Evolutionary conservation across 2,888 invertebrate species (phyloP).

Genomic region (Orgyia antiqua): DNA sequence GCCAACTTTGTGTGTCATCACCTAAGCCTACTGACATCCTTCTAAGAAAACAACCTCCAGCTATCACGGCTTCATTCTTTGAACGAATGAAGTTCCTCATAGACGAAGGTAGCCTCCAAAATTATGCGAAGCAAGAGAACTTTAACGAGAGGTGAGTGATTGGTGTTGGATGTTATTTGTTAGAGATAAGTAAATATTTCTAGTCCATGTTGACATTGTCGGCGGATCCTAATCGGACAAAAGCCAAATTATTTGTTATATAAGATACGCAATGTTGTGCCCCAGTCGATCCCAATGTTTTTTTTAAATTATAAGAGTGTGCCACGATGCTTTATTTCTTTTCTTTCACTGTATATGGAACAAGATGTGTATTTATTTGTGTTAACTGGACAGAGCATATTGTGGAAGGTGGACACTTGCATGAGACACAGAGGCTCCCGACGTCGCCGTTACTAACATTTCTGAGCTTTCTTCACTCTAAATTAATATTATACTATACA

Average conservation of each 20-base stretch:
- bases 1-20: constrained; percentile 94
- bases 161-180: constrained; percentile 58
- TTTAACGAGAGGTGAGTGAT: constrained; percentile 97
- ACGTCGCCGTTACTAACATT: constrained; percentile 24
- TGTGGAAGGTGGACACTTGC: constrained; percentile 50
- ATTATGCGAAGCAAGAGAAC: constrained; percentile 95
- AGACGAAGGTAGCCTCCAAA: constrained; percentile 98
- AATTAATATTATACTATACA: constrained; percentile 48
- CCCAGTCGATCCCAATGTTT: constrained; percentile 82
- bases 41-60: constrained; percentile 95
- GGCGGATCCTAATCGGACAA: constrained; percentile 13
- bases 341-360: constrained; percentile 40
- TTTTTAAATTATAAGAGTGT: constrained; percentile 63
- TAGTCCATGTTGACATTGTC: constrained; percentile 13
- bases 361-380: constrained; percentile 35
- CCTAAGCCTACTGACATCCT: constrained; percentile 98
- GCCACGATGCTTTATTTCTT: constrained; percentile 59
- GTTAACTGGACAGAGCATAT: constrained; percentile 17
- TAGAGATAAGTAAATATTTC: constrained; percentile 23
- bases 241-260: constrained; percentile 44
- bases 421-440: constrained; percentile 40
- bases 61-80: constrained; percentile 98
- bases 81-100: constrained; percentile 99
- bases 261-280: constrained; percentile 88
- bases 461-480: constrained; percentile 45